These are phyloP conservation scores for Scelioninae gen. 2 DNA, from an alignment of 2,888 invertebrate genomes.

Conservation along the genomic window DNA sequence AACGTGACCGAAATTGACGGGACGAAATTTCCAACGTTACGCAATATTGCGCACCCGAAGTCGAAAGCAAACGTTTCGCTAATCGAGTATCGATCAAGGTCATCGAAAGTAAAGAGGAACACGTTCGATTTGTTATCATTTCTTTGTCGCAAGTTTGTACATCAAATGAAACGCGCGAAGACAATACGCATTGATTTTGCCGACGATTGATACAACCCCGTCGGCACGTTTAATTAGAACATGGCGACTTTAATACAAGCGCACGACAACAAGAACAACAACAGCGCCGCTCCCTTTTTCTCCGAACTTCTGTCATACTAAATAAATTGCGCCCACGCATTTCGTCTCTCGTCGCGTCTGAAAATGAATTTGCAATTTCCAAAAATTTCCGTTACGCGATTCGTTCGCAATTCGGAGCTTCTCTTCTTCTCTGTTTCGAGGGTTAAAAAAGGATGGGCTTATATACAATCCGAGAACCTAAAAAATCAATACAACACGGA, in stretches of 20 bases:
- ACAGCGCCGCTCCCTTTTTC: conserved; percentile 66
- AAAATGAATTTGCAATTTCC: conserved; percentile 33
- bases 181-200: conserved; percentile 71
- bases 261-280: conserved; percentile 75
- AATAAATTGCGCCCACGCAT: conserved; percentile 55
- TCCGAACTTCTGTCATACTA: conserved; percentile 55
- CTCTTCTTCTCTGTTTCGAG: conserved; percentile 1
- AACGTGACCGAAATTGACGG: too few relatives aligned
- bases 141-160: conserved; percentile 56
- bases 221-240: conserved; percentile 74
- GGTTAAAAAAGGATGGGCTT: conserved; percentile 11
- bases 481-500: too few relatives aligned
- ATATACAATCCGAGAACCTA: conserved; percentile 40
- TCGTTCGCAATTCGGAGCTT: too few relatives aligned
- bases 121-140: conserved; percentile 51
- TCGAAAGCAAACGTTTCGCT: not conserved
- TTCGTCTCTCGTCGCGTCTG: conserved; percentile 16
- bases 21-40: too few relatives aligned
- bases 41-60: too few relatives aligned
- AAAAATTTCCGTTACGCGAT: conserved; percentile 32
- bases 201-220: conserved; percentile 74
- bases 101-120: conserved; percentile 34
- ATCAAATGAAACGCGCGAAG: conserved; percentile 59
- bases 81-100: conserved; percentile 23
- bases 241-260: conserved; percentile 75